Conservation (phyloP, 2,113 vertebrate genomes). For the Proterorhinus semilunaris region DNA sequence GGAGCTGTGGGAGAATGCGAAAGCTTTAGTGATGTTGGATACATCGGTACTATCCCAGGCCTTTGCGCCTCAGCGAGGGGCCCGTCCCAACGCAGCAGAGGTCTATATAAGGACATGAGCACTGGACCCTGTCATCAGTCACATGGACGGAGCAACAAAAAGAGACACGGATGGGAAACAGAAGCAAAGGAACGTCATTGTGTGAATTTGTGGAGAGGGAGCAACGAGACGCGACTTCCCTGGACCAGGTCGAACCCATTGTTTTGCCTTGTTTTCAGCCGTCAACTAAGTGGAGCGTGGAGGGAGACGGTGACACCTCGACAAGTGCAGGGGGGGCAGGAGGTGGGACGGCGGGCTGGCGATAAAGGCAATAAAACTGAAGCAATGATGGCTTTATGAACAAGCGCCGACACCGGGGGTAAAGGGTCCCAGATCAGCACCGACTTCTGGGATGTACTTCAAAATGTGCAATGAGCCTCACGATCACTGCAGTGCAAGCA, state of each 20-base stretch:
- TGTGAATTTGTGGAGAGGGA: not conserved
- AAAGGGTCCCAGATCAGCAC: conserved; percentile 20
- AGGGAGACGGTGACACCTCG: not conserved
- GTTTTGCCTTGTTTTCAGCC: not conserved
- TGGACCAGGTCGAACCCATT: not conserved
- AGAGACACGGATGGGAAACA: conserved; percentile 29
- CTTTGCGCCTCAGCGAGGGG: conserved; percentile 12
- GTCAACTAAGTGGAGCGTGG: not conserved
- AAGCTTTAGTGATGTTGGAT: too few relatives aligned
- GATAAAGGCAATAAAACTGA: conserved; percentile 36
- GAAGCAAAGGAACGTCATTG: conserved; percentile 38
- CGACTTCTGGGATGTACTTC: not conserved
- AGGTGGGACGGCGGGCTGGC: not conserved
- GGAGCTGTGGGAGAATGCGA: too few relatives aligned
- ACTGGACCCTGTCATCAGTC: conserved; percentile 69
- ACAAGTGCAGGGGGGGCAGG: not conserved
- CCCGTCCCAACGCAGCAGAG: conserved; percentile 53
- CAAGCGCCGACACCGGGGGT: conserved; percentile 24
- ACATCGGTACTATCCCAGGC: conserved; percentile 9
- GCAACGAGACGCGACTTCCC: not conserved
- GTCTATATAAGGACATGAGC: conserved; percentile 79
- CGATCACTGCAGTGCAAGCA: too few relatives aligned
- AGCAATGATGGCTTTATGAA: conserved; percentile 29
- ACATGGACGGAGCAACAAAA: conserved; percentile 57
- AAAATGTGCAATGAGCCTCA: too few relatives aligned